phyloP scores from a whole-genome alignment of 23 tunicate genomes.

The Trididemnum nubilum region DNA sequence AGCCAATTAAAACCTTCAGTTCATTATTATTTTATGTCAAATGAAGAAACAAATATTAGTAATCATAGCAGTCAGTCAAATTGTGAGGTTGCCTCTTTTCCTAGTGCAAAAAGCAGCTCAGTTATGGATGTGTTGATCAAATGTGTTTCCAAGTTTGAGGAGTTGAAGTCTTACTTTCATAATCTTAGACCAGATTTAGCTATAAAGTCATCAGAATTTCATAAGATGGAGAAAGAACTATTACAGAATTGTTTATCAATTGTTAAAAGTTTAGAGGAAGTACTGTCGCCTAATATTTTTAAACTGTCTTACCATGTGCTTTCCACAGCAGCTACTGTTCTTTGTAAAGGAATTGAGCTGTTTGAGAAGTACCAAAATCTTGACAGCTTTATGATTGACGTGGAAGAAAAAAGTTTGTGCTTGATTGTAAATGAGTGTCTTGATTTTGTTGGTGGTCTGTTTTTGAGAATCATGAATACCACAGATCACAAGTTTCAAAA shows the following conservation, averaged over 20 bases:
- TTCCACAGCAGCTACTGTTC: neutral
- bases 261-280: neutral
- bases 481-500: neutral
- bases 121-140: too few species aligned
- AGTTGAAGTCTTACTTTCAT: too few species aligned
- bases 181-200: too few species aligned
- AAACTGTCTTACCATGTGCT: neutral
- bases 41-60: too few species aligned
- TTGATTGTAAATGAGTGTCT: neutral
- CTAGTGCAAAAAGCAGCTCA: too few species aligned
- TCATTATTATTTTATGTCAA: neutral
- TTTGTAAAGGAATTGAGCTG: conserved; percentile 2
- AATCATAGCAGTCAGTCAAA: too few species aligned
- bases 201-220: too few species aligned
- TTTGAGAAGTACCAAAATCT: neutral
- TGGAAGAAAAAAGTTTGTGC: neutral
- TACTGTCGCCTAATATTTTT: neutral
- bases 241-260: neutral
- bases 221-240: neutral
- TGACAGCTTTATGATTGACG: neutral
- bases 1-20: neutral
- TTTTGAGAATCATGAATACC: neutral
- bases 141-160: too few species aligned
- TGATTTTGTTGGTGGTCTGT: neutral
- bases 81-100: too few species aligned